These are phyloP conservation scores for Tortrix viridana DNA, from an alignment of 2,888 invertebrate species.

Conservation along the genomic window DNA sequence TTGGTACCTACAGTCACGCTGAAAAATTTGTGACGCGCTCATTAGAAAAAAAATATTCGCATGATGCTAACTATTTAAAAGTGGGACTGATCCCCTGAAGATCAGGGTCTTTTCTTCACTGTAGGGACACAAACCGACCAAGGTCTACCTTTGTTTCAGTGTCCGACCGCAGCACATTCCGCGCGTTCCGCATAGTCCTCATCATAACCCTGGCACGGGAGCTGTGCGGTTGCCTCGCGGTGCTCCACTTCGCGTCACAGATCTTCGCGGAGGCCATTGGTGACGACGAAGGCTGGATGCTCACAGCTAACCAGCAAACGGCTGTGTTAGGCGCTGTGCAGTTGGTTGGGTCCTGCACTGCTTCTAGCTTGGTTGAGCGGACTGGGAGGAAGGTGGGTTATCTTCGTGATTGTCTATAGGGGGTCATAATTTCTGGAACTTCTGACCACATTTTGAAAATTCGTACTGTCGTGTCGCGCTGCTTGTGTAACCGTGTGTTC, in stretches of 20 bases:
- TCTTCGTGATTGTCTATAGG: neutral
- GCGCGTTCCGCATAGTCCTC: slow-evolving; percentile 82
- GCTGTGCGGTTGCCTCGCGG: slow-evolving; percentile 75
- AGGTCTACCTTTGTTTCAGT: slow-evolving; percentile 48
- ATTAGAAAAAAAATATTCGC: too few species aligned
- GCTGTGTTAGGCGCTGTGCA: slow-evolving; percentile 70
- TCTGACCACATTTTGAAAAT: too few species aligned
- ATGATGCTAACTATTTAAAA: too few species aligned
- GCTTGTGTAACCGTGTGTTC: too few species aligned
- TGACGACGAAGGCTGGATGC: slow-evolving; percentile 56
- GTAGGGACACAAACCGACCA: too few species aligned
- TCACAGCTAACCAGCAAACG: slow-evolving; percentile 73
- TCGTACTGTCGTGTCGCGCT: too few species aligned
- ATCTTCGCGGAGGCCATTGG: slow-evolving; percentile 72
- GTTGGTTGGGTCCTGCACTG: slow-evolving; percentile 71
- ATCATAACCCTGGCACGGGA: slow-evolving; percentile 73
- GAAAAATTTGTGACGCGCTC: too few species aligned
- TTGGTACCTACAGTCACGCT: too few species aligned
- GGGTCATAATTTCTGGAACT: too few species aligned
- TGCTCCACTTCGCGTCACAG: slow-evolving; percentile 74
- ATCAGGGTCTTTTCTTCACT: too few species aligned
- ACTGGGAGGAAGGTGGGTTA: slow-evolving; percentile 71
- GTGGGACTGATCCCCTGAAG: too few species aligned
- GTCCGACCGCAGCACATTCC: slow-evolving; percentile 68
- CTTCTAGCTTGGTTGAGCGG: slow-evolving; percentile 70